These are phyloP conservation scores for Macrosteles quadrilineatus DNA, from an alignment of 1,140 invertebrate species.

Conservation along the genomic window DNA sequence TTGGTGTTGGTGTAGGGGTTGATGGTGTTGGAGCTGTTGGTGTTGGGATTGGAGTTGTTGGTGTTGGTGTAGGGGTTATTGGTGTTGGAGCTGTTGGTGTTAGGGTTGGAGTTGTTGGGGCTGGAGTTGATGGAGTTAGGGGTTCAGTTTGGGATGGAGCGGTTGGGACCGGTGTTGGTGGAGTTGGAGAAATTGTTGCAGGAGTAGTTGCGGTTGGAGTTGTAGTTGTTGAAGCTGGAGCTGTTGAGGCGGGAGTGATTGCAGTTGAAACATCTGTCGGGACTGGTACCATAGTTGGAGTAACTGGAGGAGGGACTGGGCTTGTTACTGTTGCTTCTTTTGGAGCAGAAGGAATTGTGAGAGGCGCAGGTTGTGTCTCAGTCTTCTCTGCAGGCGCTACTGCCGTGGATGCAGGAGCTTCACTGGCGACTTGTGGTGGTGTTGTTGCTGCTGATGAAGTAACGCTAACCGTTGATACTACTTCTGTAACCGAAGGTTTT, in stretches of 20 bases:
- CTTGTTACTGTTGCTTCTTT: not conserved
- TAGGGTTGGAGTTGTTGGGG: conserved; percentile 34
- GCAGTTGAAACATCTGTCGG: not conserved
- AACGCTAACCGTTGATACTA: conserved; percentile 40
- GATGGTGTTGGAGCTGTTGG: conserved; percentile 33
- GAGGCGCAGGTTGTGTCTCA: conserved; percentile 30
- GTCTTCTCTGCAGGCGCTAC: conserved; percentile 4
- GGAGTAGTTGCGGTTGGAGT: conserved; percentile 34
- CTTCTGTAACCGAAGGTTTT: conserved; percentile 39
- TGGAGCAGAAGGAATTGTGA: conserved; percentile 28
- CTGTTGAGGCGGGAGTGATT: not conserved
- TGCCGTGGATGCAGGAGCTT: conserved; percentile 36
- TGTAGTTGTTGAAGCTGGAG: not conserved
- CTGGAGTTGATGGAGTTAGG: conserved; percentile 14
- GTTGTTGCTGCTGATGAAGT: conserved; percentile 29
- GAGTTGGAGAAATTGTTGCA: conserved; percentile 30
- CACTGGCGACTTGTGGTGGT: conserved; percentile 14
- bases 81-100: conserved; percentile 31
- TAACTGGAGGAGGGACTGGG: not conserved
- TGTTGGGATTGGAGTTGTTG: conserved; percentile 26
- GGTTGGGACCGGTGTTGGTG: not conserved
- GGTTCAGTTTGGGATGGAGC: conserved; percentile 33
- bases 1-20: conserved; percentile 24
- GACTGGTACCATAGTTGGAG: not conserved
- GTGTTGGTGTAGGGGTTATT: conserved; percentile 14